phyloP scores from a whole-genome alignment of 2,888 invertebrate species.

The Laspeyria flexula region DNA sequence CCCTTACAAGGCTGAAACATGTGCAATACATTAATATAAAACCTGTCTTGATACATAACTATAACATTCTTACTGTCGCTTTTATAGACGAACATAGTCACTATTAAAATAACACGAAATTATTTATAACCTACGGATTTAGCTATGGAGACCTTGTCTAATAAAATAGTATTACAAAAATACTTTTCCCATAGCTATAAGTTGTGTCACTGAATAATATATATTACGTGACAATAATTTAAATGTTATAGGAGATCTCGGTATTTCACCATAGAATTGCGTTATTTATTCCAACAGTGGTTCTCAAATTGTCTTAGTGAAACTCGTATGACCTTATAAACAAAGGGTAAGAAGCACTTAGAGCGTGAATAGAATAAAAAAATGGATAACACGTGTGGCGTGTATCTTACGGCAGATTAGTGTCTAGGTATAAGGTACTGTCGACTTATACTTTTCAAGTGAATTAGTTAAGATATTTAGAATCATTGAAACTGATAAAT shows the following conservation, averaged over 20 bases:
- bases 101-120: conserved; percentile 17
- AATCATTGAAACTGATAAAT: too few relatives aligned
- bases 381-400: too few relatives aligned
- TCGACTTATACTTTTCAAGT: too few relatives aligned
- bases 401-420: too few relatives aligned
- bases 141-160: conserved; percentile 24
- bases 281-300: not conserved
- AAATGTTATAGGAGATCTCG: conserved; percentile 6
- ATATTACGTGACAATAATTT: conserved; percentile 2
- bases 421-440: too few relatives aligned
- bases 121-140: conserved; percentile 30
- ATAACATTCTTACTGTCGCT: conserved; percentile 11
- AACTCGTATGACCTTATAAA: not conserved
- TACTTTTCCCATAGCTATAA: conserved; percentile 22
- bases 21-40: not conserved
- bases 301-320: conserved; percentile 1
- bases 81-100: conserved; percentile 20
- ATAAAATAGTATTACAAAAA: conserved; percentile 37
- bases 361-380: not conserved
- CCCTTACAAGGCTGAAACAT: conserved; percentile 4
- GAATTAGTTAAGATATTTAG: too few relatives aligned
- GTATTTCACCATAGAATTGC: not conserved
- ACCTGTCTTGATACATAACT: not conserved
- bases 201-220: conserved; percentile 13
- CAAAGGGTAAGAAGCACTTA: not conserved